phyloP scores from a whole-genome alignment of 2,797 vertebrate genomes.

The Silurus aristotelis region DNA sequence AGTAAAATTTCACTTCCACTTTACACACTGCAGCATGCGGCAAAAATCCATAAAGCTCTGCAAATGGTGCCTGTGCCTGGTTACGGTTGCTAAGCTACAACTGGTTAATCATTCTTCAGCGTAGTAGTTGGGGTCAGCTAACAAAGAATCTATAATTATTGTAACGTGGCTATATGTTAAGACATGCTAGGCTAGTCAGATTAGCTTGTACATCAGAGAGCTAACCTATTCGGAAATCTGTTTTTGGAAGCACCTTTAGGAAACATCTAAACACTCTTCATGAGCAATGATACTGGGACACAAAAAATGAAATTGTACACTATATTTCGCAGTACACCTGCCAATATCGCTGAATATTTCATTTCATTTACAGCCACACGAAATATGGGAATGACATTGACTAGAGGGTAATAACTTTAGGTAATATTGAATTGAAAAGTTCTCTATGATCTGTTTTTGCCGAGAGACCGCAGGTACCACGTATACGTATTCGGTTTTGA shows the following conservation, averaged over 20 bases:
- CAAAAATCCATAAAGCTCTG: constrained; percentile 31
- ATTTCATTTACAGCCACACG: neutral
- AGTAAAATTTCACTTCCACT: constrained; percentile 12
- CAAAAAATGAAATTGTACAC: too few relatives aligned
- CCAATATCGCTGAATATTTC: too few relatives aligned
- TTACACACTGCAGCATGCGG: constrained; percentile 13
- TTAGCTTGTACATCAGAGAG: neutral
- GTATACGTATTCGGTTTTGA: too few relatives aligned
- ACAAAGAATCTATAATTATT: neutral
- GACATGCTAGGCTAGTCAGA: neutral
- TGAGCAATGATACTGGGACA: neutral
- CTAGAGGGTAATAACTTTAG: neutral
- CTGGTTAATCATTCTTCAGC: constrained; percentile 29
- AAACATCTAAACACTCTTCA: neutral
- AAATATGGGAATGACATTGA: neutral
- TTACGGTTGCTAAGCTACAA: constrained; percentile 30
- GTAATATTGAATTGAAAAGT: neutral
- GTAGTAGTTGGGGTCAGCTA: neutral
- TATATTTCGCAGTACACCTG: too few relatives aligned
- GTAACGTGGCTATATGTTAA: neutral
- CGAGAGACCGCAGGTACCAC: neutral
- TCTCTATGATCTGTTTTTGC: neutral
- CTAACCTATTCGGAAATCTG: neutral
- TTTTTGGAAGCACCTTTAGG: neutral
- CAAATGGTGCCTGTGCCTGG: constrained; percentile 5